Percentiles rank a stretch among this genome's conserved stretches.
Conservation (phyloP, 2,113 vertebrate genomes). For the Cephalopterus ornatus region DNA sequence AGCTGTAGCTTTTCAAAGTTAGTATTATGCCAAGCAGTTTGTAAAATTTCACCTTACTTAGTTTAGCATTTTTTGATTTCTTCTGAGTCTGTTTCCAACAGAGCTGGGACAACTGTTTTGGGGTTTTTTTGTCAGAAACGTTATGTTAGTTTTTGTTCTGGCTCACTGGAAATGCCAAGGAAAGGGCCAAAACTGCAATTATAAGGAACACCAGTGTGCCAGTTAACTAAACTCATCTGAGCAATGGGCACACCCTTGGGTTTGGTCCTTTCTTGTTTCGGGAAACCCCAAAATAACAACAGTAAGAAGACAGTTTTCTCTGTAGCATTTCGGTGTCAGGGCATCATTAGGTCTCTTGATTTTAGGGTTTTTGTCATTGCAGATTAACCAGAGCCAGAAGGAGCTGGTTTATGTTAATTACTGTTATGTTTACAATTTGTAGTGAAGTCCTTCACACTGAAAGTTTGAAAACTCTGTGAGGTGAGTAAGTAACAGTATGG, state of each 20-base stretch:
- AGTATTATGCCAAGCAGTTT: not conserved
- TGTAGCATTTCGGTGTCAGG: not conserved
- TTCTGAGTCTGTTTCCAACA: not conserved
- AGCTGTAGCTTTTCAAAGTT: not conserved
- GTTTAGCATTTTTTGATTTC: not conserved
- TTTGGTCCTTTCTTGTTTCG: not conserved
- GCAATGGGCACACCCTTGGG: not conserved
- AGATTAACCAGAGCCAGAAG: not conserved
- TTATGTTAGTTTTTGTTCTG: not conserved
- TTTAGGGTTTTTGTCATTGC: not conserved
- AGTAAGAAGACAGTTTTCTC: not conserved
- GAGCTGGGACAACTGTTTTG: not conserved
- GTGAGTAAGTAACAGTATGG: not conserved
- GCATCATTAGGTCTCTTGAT: not conserved
- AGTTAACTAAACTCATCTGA: not conserved
- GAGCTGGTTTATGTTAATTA: not conserved
- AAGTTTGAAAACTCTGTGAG: not conserved
- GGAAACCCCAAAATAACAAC: not conserved
- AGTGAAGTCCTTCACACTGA: not conserved
- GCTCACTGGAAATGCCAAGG: not conserved
- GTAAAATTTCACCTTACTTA: not conserved
- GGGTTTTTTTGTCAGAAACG: not conserved
- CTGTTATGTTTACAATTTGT: not conserved
- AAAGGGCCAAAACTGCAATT: not conserved
- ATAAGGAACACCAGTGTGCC: not conserved